A percentile compares a stretch with the other conserved stretches of the same genome.
These are phyloP conservation scores for Thinocorus orbignyianus DNA, from an alignment of 2,113 vertebrate species.

Conservation along the genomic window DNA sequence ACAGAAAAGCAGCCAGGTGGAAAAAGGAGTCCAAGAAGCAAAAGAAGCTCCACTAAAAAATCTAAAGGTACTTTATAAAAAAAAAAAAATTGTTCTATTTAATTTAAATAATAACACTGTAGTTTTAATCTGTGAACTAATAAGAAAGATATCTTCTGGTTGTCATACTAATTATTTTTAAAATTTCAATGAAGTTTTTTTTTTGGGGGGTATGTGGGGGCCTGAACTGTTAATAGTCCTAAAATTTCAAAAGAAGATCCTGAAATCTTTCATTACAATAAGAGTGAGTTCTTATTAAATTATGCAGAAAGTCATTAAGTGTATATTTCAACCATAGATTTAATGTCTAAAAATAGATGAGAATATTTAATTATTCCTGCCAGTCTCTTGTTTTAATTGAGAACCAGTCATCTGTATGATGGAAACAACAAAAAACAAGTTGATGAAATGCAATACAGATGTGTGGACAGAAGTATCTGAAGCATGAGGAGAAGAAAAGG, in stretches of 20 bases:
- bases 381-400: not conserved
- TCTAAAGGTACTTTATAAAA: slow-evolving; percentile 51
- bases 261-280: not conserved
- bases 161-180: not conserved
- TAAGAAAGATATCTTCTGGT: not conserved
- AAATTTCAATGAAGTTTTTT: not conserved
- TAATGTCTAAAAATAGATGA: not conserved
- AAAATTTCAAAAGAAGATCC: not conserved
- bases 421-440: not conserved
- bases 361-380: not conserved
- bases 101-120: not conserved
- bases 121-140: not conserved
- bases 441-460: not conserved
- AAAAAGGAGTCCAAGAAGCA: slow-evolving; percentile 65
- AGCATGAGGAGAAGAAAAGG: not conserved
- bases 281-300: not conserved
- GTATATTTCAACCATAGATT: not conserved
- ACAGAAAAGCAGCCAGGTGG: slow-evolving; percentile 37
- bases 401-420: not conserved
- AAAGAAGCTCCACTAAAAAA: slow-evolving; percentile 55
- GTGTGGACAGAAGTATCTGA: not conserved
- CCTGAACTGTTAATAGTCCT: not conserved
- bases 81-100: not conserved
- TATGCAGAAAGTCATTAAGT: not conserved
- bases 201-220: not conserved